A percentile compares a stretch with the other conserved stretches of the same genome.
Evolutionary conservation across 1,140 invertebrate species (phyloP).

Genomic region (Holotrichia oblita): DNA sequence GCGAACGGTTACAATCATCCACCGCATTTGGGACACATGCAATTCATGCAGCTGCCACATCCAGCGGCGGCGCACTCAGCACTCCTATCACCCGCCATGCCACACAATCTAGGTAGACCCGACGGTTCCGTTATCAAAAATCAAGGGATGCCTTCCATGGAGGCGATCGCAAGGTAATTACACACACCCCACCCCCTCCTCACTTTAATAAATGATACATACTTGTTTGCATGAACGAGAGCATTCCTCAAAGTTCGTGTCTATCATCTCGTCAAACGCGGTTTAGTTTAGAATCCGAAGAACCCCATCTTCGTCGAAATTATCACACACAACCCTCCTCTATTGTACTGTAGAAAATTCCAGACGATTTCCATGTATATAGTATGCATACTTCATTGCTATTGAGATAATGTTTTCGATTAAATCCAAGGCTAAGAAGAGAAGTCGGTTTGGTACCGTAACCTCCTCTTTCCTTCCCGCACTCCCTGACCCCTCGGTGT

Average conservation of each 20-base stretch:
- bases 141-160: constrained; percentile 82
- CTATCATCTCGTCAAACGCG: constrained; percentile 23
- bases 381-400: constrained; percentile 36
- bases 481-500: not conserved
- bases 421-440: constrained; percentile 19
- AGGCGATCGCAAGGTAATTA: constrained; percentile 77
- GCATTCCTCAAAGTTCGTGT: not conserved
- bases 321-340: constrained; percentile 30
- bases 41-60: constrained; percentile 86
- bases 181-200: not conserved
- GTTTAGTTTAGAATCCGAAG: constrained; percentile 21
- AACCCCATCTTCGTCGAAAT: constrained; percentile 19
- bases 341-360: constrained; percentile 19
- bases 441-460: too few relatives aligned
- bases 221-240: not conserved
- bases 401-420: constrained; percentile 40
- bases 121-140: constrained; percentile 77
- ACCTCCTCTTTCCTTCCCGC: too few relatives aligned
- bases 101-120: constrained; percentile 77
- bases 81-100: constrained; percentile 88
- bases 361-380: not conserved
- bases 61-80: constrained; percentile 78
- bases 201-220: constrained; percentile 21
- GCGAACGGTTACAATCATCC: constrained; percentile 95
- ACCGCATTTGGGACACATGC: constrained; percentile 90